A percentile compares a stretch with the other conserved stretches of the same genome.
phyloP scores from a whole-genome alignment of 2,113 vertebrate genomes.

The Cyprinodon brontotheroides region DNA sequence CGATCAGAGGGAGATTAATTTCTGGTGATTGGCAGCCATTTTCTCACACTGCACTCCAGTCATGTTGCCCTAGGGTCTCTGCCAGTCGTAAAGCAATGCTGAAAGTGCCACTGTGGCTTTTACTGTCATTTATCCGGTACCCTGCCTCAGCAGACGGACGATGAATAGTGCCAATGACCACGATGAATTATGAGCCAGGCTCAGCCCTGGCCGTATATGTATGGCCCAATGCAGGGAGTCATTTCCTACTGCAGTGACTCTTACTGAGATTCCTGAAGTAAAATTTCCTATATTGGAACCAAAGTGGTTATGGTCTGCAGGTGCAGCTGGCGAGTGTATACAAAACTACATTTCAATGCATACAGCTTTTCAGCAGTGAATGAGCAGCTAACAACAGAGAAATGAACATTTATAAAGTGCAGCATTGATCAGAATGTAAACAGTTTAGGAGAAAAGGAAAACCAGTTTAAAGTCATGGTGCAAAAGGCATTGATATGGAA shows the following conservation, averaged over 20 bases:
- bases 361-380: too few relatives aligned
- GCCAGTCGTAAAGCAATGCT: conserved; percentile 56
- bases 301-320: conserved; percentile 59
- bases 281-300: conserved; percentile 65
- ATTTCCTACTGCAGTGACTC: conserved; percentile 68
- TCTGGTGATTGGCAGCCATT: conserved; percentile 62
- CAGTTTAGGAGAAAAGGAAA: too few relatives aligned
- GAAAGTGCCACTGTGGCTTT: conserved; percentile 60
- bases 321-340: too few relatives aligned
- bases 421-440: too few relatives aligned
- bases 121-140: conserved; percentile 63
- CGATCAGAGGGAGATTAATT: conserved; percentile 63
- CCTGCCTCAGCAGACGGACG: conserved; percentile 49
- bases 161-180: conserved; percentile 60
- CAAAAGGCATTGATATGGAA: too few relatives aligned
- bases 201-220: conserved; percentile 59
- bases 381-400: too few relatives aligned
- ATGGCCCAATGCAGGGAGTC: conserved; percentile 54
- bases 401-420: too few relatives aligned
- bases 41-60: conserved; percentile 58
- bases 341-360: too few relatives aligned
- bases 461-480: too few relatives aligned
- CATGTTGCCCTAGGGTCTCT: conserved; percentile 50
- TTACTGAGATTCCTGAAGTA: conserved; percentile 66
- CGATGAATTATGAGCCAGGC: conserved; percentile 61